Base-by-base conservation (phyloP, 2,888 invertebrate species). In the Cordylochernes scorpioides region DNA sequence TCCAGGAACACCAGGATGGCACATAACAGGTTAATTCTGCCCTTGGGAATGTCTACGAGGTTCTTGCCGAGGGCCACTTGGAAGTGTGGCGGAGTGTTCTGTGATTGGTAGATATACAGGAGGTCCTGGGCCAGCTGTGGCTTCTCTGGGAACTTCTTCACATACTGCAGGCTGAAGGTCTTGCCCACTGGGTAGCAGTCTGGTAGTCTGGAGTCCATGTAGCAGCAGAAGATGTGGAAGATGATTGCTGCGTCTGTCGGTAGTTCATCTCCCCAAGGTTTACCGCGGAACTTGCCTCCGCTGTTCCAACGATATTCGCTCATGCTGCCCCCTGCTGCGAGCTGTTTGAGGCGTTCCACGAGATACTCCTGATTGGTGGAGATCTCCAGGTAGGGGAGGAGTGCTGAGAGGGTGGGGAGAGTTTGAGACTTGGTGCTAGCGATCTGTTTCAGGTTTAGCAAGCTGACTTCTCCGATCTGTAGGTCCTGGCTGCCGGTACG, bases 221-320 rank as follows among this genome's bases (percentile, higher is more conserved):
- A 53, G 86, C 58, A 40, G 77, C 63, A 71, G 39, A 84, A 61
- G 42, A 78, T 53, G 51, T 80, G 78, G 62, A 82, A 71, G 35
- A 88, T 58, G 40, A 77, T 63, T 45, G 70, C 71, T 15, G 77
- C 67, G 59, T 88, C 86, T n/a, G 75, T 69, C 9, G 82, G 82
- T 41, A 74, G 58, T 45, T 68, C 64, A 35, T 69, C 68, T 43
- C 69, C 71, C 80, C 82, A 80, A 27, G 64, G 65, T 45, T 71
- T 67, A 10, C 67, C 67, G 45, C 67, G 64, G 45, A 65, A 63
- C 16, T 57, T 57, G 24, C 72, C 70, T 25, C 84, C 84, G 32
- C 68, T 64, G 54, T 71, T 69, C 84, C 86, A 86, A 39, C 68
- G 67, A 55, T 72, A 88, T 44, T 71, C 71, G 46, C 75, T 71